Evolutionary conservation across 1,140 invertebrate genomes (phyloP).

Genomic region (Drosophila prosaltans): DNA sequence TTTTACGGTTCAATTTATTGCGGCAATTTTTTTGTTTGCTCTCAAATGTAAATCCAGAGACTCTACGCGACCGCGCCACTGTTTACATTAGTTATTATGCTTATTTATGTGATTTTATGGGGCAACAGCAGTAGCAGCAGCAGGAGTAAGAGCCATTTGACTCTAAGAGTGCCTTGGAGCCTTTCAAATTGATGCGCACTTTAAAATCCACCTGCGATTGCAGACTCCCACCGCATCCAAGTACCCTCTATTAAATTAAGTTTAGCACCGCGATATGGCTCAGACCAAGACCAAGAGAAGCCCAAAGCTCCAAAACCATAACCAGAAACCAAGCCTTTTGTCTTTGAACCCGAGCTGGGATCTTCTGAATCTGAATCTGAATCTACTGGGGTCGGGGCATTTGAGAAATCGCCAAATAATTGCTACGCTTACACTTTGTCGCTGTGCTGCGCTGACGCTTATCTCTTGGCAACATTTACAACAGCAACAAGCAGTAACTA

Average conservation of each 20-base stretch:
- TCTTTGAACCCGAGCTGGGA: slow-evolving; percentile 37
- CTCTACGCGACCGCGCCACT: slow-evolving; percentile 57
- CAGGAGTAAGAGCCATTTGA: slow-evolving; percentile 33
- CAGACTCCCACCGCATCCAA: slow-evolving; percentile 36
- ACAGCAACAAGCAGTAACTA: slow-evolving; percentile 32
- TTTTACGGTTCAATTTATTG: slow-evolving; percentile 77
- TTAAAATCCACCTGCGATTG: slow-evolving; percentile 42
- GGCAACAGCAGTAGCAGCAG: background rate
- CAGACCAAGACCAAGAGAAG: background rate
- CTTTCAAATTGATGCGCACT: slow-evolving; percentile 71
- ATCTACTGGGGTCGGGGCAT: slow-evolving; percentile 24
- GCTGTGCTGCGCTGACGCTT: slow-evolving; percentile 61
- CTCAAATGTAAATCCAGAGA: slow-evolving; percentile 76
- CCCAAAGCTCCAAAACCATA: background rate
- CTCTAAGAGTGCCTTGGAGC: slow-evolving; percentile 47
- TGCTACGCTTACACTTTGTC: slow-evolving; percentile 78
- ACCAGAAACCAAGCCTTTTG: slow-evolving; percentile 68
- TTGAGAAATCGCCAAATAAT: slow-evolving; percentile 81
- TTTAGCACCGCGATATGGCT: slow-evolving; percentile 72
- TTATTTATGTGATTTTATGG: slow-evolving; percentile 70
- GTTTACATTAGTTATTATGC: slow-evolving; percentile 81
- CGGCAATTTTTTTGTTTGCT: slow-evolving; percentile 71
- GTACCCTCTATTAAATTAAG: slow-evolving; percentile 72
- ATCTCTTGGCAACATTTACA: slow-evolving; percentile 75
- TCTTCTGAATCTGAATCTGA: background rate